Base-by-base conservation (phyloP, 2,113 vertebrate species). In the Pomatorhinus ruficollis region DNA sequence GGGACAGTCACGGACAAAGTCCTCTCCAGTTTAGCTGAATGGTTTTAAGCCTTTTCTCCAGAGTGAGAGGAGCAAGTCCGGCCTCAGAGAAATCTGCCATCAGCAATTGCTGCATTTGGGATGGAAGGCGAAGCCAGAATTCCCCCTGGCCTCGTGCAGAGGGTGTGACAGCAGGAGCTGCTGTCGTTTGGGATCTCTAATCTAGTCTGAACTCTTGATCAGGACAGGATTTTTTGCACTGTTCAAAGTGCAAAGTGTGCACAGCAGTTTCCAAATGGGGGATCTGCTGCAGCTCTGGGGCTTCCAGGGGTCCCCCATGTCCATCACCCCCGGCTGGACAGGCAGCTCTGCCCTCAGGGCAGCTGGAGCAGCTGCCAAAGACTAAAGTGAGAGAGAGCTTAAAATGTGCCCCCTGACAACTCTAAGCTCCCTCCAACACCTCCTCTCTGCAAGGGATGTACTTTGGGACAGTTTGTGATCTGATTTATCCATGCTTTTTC, bases 401-500 rank as follows among this genome's bases (percentile, higher is more conserved):
- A 40, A 54, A 89, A 53, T 30, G 47, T 25, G 2, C 18, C 27
- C 21, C 14, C 47, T 31, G 45, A 2, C 42, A 88, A 30, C 30
- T 75, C 56, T 33, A 61, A 44, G 56, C 33, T 75, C 30, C 19
- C 39, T 93, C 7, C 19, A 40, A 33, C 47, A 33, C 12, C 68
- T 69, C 75, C 52, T 45, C 79, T 57, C 81, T 90, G 50, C 28
- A 69, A 68, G 92, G 66, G 71, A 83, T 89, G 89, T 82, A 57
- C 83, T 84, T 90, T 74, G 60, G 60, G 37, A 28, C 63, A 88
- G 59, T 8, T 60, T 65, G 40, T 82, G 94, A 94, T 93, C 92
- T 82, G 75, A 81, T 54, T 95, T 84, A 97, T 96, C 96, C 87
- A 3, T 71, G 87, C 82, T 95, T 97, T 97, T 91, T 44, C 76